These are phyloP conservation scores for Brachyopa scutellaris DNA, from an alignment of 2,888 invertebrate species.

Conservation along the genomic window DNA sequence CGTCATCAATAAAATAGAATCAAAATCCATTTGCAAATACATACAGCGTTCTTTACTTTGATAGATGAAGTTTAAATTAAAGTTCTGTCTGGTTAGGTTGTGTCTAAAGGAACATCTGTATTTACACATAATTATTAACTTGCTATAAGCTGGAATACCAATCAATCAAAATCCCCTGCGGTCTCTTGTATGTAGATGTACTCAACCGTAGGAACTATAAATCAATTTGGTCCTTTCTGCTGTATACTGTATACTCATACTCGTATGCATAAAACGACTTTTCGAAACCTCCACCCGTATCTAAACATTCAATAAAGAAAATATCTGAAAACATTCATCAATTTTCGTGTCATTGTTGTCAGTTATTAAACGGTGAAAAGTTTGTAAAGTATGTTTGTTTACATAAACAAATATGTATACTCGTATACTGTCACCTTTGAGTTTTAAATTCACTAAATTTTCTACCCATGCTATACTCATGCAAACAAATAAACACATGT, in stretches of 20 bases:
- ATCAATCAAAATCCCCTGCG: constrained; percentile 23
- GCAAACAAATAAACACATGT: neutral
- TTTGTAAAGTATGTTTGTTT: constrained; percentile 18
- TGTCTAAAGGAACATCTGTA: neutral
- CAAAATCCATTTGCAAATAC: no score
- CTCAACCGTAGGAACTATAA: constrained; percentile 17
- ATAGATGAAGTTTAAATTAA: no score
- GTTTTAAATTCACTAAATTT: constrained; percentile 24
- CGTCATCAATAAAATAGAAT: no score
- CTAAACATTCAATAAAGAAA: neutral
- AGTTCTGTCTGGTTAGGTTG: no score
- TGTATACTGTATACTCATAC: neutral
- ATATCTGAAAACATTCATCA: constrained; percentile 45
- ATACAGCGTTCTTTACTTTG: no score
- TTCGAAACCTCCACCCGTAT: neutral
- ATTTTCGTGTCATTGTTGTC: constrained; percentile 40
- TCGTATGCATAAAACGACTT: neutral
- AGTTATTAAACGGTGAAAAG: constrained; percentile 40
- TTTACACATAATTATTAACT: neutral
- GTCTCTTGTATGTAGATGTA: neutral
- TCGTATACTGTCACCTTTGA: constrained; percentile 1
- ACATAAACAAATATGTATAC: no score
- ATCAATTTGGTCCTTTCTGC: constrained; percentile 29
- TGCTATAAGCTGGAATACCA: no score
- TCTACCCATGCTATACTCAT: no score